These are phyloP conservation scores for Sesamia inferens DNA, from an alignment of 2,888 invertebrate genomes.

Conservation along the genomic window DNA sequence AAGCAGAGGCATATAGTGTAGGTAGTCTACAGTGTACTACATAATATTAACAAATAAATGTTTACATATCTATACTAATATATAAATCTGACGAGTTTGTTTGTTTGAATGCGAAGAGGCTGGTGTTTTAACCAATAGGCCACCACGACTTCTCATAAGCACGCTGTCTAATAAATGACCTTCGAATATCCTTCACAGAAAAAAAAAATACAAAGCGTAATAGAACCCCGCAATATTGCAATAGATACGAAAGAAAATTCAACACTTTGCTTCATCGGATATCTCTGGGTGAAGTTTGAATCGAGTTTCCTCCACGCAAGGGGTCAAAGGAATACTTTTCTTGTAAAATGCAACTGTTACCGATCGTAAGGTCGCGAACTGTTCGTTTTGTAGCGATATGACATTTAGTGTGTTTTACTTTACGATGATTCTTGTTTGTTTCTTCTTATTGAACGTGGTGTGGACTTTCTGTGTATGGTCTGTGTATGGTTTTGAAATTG, in stretches of 20 bases:
- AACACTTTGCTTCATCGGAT: constrained; percentile 78
- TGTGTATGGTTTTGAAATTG: background rate
- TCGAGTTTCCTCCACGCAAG: constrained; percentile 73
- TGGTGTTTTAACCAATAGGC: too few species aligned
- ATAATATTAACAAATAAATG: too few species aligned
- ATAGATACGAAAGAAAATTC: constrained; percentile 69
- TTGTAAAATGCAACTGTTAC: constrained; percentile 64
- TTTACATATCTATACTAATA: too few species aligned
- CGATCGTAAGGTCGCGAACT: constrained; percentile 53
- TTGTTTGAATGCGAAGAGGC: too few species aligned
- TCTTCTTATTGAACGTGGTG: constrained; percentile 24
- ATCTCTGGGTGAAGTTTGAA: constrained; percentile 73
- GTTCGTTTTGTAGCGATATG: constrained; percentile 54
- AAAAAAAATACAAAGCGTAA: constrained; percentile 21
- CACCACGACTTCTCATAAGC: too few species aligned
- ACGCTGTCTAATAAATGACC: too few species aligned
- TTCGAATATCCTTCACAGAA: too few species aligned
- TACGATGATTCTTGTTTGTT: constrained; percentile 50
- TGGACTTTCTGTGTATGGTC: constrained; percentile 13
- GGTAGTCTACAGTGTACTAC: too few species aligned
- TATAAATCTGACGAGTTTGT: too few species aligned
- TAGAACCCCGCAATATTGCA: constrained; percentile 61
- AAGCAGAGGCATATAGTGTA: too few species aligned
- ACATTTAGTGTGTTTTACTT: constrained; percentile 57
- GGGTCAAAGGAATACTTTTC: constrained; percentile 69